phyloP scores from a whole-genome alignment of 2,888 invertebrate genomes.

The Tenthredo livida region DNA sequence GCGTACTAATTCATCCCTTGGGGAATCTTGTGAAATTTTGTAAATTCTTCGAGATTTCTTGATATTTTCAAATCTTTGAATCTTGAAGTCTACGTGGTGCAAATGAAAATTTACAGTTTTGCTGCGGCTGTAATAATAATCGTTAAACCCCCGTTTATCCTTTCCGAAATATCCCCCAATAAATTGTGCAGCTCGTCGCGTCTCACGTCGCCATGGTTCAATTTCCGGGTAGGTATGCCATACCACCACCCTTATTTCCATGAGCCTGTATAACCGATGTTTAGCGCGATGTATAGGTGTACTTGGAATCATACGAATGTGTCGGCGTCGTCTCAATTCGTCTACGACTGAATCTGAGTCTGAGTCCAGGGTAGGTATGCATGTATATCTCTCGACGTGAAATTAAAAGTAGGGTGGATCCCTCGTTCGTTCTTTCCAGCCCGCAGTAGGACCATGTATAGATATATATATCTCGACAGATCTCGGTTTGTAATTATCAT shows the following conservation, averaged over 20 bases:
- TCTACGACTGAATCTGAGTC: not conserved
- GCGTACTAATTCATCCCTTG: too few species aligned
- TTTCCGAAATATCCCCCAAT: not conserved
- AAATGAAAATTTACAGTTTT: too few species aligned
- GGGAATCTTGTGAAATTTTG: too few species aligned
- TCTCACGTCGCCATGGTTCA: not conserved
- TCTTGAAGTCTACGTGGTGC: too few species aligned
- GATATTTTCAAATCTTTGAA: too few species aligned
- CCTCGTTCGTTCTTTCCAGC: constrained; percentile 10
- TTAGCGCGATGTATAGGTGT: not conserved
- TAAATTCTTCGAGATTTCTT: too few species aligned
- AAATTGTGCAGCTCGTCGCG: not conserved
- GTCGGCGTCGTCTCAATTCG: not conserved
- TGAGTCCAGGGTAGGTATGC: too few species aligned
- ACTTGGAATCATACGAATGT: not conserved
- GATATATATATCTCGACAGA: not conserved
- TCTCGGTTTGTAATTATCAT: constrained; percentile 43
- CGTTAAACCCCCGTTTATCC: too few species aligned
- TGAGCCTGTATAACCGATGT: not conserved
- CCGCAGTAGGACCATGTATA: not conserved
- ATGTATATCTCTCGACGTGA: not conserved
- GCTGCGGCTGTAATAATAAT: too few species aligned
- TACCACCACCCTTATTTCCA: not conserved
- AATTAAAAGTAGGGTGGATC: constrained; percentile 6
- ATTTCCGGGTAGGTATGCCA: not conserved